Evolutionary conservation across 1,140 invertebrate genomes (phyloP).

Genomic region (Lysiphlebus fabarum): DNA sequence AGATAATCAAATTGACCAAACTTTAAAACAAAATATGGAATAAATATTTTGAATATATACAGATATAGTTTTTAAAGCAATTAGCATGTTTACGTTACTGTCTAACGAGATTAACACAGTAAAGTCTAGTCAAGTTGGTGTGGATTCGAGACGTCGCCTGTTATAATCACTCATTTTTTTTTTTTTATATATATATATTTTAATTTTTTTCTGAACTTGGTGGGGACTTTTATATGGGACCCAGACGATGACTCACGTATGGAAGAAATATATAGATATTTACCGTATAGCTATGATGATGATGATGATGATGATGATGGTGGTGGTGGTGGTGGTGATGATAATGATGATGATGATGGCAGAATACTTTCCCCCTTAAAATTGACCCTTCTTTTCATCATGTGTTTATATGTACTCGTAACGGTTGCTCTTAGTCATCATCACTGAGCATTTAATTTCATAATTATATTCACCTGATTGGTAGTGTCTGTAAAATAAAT

Average conservation of each 20-base stretch:
- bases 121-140: no score
- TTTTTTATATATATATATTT: no score
- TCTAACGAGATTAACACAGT: constrained; percentile 40
- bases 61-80: constrained; percentile 22
- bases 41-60: no score
- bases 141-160: no score
- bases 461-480: constrained; percentile 12
- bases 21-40: no score
- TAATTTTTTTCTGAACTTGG: no score
- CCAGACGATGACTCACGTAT: constrained; percentile 5
- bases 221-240: no score
- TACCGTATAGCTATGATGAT: not conserved
- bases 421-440: constrained; percentile 12
- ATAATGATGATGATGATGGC: constrained; percentile 12
- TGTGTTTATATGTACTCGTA: constrained; percentile 7
- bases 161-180: no score
- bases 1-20: no score
- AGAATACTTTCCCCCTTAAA: constrained; percentile 13
- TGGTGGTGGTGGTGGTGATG: not conserved
- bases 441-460: constrained; percentile 2
- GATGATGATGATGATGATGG: no score
- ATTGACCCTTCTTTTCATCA: constrained; percentile 16
- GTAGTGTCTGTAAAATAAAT: not conserved
- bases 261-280: not conserved
- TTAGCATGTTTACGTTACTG: constrained; percentile 34